Base-by-base conservation (phyloP, 2,797 vertebrate species). In the Anabas testudineus region DNA sequence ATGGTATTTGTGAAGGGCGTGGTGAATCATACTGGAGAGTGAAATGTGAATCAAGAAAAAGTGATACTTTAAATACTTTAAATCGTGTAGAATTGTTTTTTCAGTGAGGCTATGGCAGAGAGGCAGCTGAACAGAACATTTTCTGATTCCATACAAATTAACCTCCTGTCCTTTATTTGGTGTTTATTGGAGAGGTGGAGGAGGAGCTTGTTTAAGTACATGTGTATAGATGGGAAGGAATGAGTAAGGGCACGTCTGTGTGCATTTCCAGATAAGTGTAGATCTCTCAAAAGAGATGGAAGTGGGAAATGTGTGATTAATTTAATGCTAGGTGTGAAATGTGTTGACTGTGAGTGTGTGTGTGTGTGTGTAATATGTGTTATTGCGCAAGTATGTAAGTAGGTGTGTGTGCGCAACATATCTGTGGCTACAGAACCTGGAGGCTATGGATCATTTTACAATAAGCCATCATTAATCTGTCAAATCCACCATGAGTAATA, bases 281-380 rank as follows among this genome's bases (percentile, higher is more conserved):
- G 43, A 69, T 46, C 3, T 72, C 14, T 42, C 19, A 15, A 66
- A 10, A 39, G 18, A 56, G 41, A 63, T 37, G 71, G 76, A 83
- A 73, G 75, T 70, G 42, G 28, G 41, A 26, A 49, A 43, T 36
- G 9, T 84, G 39, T 81, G n/a, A 77, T 73, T 84, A 34, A 45
- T 54, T 41, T 84, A 73, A 82, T 72, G 36, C 57, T 36, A 61
- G 0, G 12, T 52, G 14, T 42, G 30, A 26, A 3, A 22, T 68
- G 37, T 36, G 15, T 39, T 12, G 49, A 5, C 14, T 60, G 42
- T 52, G 9, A 58, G 57, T 53, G 19, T 47, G 49, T 22, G 18
- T 28, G 32, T 41, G 52, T 51, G 36, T 52, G 32, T 4, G 36
- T 42, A 10, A 5, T 45, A 30, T 56, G 16, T 41, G 22, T 21